Evolutionary conservation across 1,140 invertebrate genomes (phyloP).

Genomic region (Halictus rubicundus): DNA sequence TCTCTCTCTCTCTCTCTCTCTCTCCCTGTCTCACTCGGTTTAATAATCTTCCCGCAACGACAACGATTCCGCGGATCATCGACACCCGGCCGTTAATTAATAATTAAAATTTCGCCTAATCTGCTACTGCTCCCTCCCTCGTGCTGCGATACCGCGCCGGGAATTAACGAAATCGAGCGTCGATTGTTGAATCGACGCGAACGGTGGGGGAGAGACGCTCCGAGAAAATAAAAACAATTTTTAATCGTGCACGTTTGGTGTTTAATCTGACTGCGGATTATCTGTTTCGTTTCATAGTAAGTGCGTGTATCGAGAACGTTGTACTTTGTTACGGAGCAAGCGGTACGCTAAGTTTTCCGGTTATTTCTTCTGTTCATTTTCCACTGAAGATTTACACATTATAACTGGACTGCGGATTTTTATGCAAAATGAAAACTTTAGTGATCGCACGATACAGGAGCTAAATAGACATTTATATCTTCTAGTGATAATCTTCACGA

Average conservation of each 20-base stretch:
- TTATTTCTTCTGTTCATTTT: no score
- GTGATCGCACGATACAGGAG: no score
- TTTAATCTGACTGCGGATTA: neutral
- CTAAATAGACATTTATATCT: no score
- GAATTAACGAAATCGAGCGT: neutral
- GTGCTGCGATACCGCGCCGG: neutral
- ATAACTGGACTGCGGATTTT: no score
- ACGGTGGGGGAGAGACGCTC: neutral
- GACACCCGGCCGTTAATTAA: neutral
- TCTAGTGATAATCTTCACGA: no score
- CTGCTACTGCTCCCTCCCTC: neutral
- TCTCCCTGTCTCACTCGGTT: neutral
- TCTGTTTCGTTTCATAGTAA: no score
- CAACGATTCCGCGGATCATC: constrained; percentile 2
- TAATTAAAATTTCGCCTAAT: constrained; percentile 8
- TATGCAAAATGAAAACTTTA: no score
- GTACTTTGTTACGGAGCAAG: no score
- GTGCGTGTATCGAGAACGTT: no score
- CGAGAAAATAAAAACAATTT: neutral
- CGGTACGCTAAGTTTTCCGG: no score
- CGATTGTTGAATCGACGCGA: neutral
- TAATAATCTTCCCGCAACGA: neutral
- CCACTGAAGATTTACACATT: no score
- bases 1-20: no score
- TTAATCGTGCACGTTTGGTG: neutral